These are phyloP conservation scores for Clarias laeviceps DNA, from an alignment of 2,797 vertebrate species.

Conservation along the genomic window DNA sequence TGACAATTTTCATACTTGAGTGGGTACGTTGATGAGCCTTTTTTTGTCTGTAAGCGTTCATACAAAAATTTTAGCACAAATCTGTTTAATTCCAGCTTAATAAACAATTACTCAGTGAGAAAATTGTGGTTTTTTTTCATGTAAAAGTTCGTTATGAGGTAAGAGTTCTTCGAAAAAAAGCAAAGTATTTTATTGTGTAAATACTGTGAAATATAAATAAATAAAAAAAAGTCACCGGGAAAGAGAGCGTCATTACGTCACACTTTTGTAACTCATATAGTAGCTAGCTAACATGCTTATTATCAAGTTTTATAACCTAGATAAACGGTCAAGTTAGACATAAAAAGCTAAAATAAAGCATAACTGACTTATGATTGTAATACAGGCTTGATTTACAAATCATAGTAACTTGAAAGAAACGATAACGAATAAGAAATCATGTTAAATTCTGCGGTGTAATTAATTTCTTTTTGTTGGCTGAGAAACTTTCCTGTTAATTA, in stretches of 20 bases:
- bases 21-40: no score
- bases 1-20: background rate
- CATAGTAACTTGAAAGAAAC: background rate
- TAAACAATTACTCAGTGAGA: no score
- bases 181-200: background rate
- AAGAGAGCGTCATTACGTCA: background rate
- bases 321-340: background rate
- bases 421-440: background rate
- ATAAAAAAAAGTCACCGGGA: no score
- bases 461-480: background rate
- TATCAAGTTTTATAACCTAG: background rate
- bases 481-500: background rate
- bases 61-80: no score
- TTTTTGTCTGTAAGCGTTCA: no score
- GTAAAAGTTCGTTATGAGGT: no score
- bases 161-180: no score
- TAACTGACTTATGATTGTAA: background rate
- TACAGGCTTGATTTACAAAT: background rate
- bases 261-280: background rate
- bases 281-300: background rate
- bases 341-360: background rate
- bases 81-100: no score
- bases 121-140: no score
- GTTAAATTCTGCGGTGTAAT: background rate
- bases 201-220: no score